Evolutionary conservation across 2,888 invertebrate species (phyloP).

Genomic region (Drosophila sordidapex): DNA sequence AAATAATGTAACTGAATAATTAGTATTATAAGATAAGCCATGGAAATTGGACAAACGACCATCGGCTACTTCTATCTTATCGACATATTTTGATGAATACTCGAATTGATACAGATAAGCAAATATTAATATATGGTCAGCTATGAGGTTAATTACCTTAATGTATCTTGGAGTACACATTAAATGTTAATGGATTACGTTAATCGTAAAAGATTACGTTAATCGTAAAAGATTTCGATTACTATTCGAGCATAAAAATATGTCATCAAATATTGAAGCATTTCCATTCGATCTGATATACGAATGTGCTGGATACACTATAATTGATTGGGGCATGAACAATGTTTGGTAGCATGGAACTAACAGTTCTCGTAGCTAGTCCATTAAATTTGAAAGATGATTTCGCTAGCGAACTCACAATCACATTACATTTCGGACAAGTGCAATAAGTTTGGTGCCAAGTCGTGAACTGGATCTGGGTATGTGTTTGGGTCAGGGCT

Average conservation of each 20-base stretch:
- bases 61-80: background rate
- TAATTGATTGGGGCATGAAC: conserved; percentile 50
- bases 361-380: conserved; percentile 47
- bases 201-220: background rate
- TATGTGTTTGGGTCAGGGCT: conserved; percentile 1
- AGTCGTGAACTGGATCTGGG: conserved; percentile 13
- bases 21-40: background rate
- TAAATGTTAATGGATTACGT: background rate
- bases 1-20: background rate
- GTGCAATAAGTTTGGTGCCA: conserved; percentile 48
- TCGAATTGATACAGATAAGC: background rate
- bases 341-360: conserved; percentile 31
- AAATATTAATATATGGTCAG: background rate
- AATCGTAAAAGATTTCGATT: conserved; percentile 3
- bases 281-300: conserved; percentile 35
- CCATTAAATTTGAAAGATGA: conserved; percentile 72
- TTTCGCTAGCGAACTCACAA: conserved; percentile 21
- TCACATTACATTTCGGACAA: conserved; percentile 36
- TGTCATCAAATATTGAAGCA: conserved; percentile 21
- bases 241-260: conserved; percentile 3
- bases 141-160: background rate
- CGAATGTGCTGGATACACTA: conserved; percentile 35
- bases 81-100: background rate
- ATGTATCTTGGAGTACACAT: background rate
- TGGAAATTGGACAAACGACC: background rate